These are phyloP conservation scores for Pseudorasbora parva DNA, from an alignment of 2,113 vertebrate genomes.

Conservation along the genomic window DNA sequence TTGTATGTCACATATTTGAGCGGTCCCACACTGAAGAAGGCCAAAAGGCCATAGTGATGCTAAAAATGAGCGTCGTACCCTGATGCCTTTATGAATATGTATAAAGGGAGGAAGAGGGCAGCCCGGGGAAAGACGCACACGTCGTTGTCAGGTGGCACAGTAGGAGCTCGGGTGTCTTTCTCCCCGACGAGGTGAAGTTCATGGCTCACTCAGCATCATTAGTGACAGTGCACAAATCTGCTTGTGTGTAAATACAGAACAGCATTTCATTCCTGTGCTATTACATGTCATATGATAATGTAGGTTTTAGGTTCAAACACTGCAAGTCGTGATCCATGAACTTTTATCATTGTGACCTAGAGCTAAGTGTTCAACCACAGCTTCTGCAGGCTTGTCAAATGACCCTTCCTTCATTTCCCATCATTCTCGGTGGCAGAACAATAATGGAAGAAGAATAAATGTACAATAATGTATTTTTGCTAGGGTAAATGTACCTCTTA, in stretches of 20 bases:
- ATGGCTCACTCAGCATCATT: neutral
- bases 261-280: neutral
- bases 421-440: neutral
- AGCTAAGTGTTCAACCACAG: neutral
- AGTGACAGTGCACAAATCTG: neutral
- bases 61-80: constrained; percentile 41
- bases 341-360: neutral
- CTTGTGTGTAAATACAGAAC: neutral
- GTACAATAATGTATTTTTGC: neutral
- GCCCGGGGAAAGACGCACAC: constrained; percentile 57
- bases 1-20: neutral
- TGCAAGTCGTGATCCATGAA: neutral
- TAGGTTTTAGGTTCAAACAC: neutral
- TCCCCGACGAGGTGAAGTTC: neutral
- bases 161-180: constrained; percentile 47
- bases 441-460: neutral
- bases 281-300: neutral
- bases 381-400: neutral
- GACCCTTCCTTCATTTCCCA: neutral
- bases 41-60: constrained; percentile 43
- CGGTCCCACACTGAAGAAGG: neutral
- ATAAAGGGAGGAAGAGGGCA: constrained; percentile 59
- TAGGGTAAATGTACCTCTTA: no score
- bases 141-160: constrained; percentile 60
- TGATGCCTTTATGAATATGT: constrained; percentile 68